A percentile compares a stretch with the other conserved stretches of the same genome.
These are phyloP conservation scores for Pharmacophagus antenor DNA, from an alignment of 2,888 invertebrate species.

Conservation along the genomic window DNA sequence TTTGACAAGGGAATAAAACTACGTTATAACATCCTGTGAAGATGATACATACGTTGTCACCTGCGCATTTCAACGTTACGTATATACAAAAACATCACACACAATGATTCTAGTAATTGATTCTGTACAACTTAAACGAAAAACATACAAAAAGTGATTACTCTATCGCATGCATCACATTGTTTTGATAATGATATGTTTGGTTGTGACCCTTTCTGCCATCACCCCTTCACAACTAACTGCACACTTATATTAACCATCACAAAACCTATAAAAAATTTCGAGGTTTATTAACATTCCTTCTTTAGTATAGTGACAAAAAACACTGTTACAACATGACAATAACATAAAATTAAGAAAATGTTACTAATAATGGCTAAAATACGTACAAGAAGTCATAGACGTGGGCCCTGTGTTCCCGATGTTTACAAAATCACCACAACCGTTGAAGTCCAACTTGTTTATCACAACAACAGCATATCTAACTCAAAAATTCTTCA, in stretches of 20 bases:
- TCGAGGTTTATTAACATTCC: slow-evolving; percentile 51
- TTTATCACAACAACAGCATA: slow-evolving; percentile 66
- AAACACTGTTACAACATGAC: slow-evolving; percentile 39
- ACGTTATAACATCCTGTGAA: slow-evolving; percentile 17
- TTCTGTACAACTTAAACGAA: background rate
- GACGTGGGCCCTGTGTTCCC: slow-evolving; percentile 76
- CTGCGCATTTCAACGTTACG: slow-evolving; percentile 12
- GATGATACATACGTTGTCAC: slow-evolving; percentile 22
- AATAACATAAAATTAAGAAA: slow-evolving; percentile 46
- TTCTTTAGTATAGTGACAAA: slow-evolving; percentile 41
- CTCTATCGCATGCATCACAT: slow-evolving; percentile 25
- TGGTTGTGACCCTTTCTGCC: slow-evolving; percentile 41
- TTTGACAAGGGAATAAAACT: background rate
- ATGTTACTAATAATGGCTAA: slow-evolving; percentile 57
- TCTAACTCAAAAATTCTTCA: slow-evolving; percentile 57
- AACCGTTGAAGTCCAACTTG: slow-evolving; percentile 55
- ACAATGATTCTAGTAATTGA: slow-evolving; percentile 8
- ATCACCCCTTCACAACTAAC: slow-evolving; percentile 49
- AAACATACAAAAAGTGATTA: slow-evolving; percentile 12
- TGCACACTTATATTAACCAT: slow-evolving; percentile 29
- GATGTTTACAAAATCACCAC: slow-evolving; percentile 77
- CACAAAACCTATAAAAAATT: slow-evolving; percentile 38
- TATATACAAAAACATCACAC: slow-evolving; percentile 32
- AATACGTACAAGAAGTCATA: slow-evolving; percentile 79
- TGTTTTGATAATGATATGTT: slow-evolving; percentile 30